phyloP scores from a whole-genome alignment of 1,140 invertebrate genomes.

The Pseudomyrmex dendroicus region DNA sequence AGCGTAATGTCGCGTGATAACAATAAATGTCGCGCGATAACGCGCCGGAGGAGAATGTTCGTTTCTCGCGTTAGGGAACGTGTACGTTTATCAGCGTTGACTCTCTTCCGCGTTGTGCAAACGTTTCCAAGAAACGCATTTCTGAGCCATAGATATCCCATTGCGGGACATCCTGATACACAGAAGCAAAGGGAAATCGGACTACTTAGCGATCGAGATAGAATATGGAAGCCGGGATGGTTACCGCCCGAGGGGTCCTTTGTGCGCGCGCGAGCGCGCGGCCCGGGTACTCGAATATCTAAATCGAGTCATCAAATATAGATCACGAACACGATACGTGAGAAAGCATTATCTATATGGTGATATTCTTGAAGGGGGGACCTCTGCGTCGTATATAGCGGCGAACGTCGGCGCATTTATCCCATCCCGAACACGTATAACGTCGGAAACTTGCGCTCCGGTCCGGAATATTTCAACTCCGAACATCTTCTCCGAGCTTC shows the following conservation, averaged over 20 bases:
- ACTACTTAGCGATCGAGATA: constrained; percentile 51
- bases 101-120: neutral
- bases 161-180: constrained; percentile 38
- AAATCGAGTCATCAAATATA: constrained; percentile 76
- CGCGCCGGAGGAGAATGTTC: neutral
- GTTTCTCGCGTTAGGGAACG: neutral
- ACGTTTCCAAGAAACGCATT: constrained; percentile 36
- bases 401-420: constrained; percentile 17
- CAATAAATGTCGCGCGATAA: constrained; percentile 2
- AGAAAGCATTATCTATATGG: constrained; percentile 69
- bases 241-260: constrained; percentile 47
- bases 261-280: constrained; percentile 12
- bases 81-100: constrained; percentile 28
- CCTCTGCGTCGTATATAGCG: neutral
- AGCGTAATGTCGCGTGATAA: constrained; percentile 10
- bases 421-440: constrained; percentile 13
- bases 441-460: constrained; percentile 37
- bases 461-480: constrained; percentile 29
- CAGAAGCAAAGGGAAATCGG: constrained; percentile 44
- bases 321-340: constrained; percentile 70
- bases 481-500: constrained; percentile 24
- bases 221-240: constrained; percentile 41
- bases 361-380: constrained; percentile 47
- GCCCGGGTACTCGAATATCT: constrained; percentile 66
- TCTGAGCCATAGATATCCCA: constrained; percentile 44